Conservation (phyloP, 1,140 invertebrate species). For the Cotesia typhae region DNA sequence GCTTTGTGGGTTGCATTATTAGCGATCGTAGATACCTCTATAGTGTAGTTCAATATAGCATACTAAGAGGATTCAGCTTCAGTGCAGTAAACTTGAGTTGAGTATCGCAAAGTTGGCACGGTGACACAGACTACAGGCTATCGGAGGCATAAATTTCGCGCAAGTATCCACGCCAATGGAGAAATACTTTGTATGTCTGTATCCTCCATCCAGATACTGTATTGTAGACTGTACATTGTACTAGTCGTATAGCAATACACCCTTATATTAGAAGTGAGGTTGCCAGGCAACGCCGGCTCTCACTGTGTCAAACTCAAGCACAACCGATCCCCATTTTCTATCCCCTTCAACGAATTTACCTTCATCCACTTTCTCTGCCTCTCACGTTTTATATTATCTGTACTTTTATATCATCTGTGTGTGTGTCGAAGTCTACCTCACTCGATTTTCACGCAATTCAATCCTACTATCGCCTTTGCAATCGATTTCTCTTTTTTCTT, state of each 20-base stretch:
- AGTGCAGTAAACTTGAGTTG: not conserved
- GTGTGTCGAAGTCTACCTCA: conserved; percentile 5
- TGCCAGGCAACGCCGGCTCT: conserved; percentile 61
- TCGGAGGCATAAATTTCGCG: conserved; percentile 55
- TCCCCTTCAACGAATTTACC: conserved; percentile 40
- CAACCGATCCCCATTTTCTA: conserved; percentile 39
- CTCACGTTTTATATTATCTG: conserved; percentile 13
- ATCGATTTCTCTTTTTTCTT: conserved; percentile 24
- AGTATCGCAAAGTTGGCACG: not conserved
- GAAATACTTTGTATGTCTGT: conserved; percentile 36
- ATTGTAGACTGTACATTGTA: no score
- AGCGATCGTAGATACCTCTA: no score
- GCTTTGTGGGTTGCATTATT: no score
- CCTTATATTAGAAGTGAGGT: conserved; percentile 53
- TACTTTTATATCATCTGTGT: not conserved
- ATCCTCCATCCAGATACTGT: no score
- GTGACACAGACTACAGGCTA: conserved; percentile 18
- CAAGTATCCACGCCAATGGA: conserved; percentile 58
- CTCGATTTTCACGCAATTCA: conserved; percentile 42
- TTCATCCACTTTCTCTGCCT: not conserved
- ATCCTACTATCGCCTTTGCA: conserved; percentile 26
- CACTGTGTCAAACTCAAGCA: conserved; percentile 63
- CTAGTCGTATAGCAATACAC: not conserved
- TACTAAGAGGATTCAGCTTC: not conserved
- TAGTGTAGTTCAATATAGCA: no score